phyloP scores from a whole-genome alignment of 2,888 invertebrate species.

The Brassicogethes aeneus region DNA sequence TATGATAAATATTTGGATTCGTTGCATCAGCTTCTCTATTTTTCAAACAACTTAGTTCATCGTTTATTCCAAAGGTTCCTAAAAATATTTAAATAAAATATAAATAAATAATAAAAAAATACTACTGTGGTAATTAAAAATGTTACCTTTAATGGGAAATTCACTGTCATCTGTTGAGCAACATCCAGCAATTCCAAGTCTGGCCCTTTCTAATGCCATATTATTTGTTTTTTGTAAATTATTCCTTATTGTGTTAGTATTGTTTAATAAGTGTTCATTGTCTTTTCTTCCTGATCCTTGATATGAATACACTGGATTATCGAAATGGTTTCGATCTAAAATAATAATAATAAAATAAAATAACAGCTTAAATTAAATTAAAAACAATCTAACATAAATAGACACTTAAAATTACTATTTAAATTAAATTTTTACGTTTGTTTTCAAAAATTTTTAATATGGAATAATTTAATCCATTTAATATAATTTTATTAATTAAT shows the following conservation, averaged over 20 bases:
- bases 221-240: constrained; percentile 53
- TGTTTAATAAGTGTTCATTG: constrained; percentile 49
- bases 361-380: constrained; percentile 1
- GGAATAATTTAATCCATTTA: no score
- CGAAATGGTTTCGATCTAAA: constrained; percentile 77
- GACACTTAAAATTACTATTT: no score
- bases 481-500: no score
- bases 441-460: no score
- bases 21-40: constrained; percentile 78
- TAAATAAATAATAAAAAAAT: constrained; percentile 5
- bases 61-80: constrained; percentile 45
- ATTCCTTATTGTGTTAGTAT: constrained; percentile 50
- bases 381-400: no score
- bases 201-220: constrained; percentile 50
- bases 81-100: constrained; percentile 38
- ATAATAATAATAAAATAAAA: constrained; percentile 9
- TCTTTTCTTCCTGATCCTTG: constrained; percentile 45
- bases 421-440: no score
- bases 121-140: neutral
- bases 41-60: constrained; percentile 63
- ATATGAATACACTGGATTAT: constrained; percentile 85
- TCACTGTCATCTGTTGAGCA: constrained; percentile 42
- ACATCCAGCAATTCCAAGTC: constrained; percentile 43
- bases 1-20: constrained; percentile 80
- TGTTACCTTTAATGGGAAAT: constrained; percentile 19